Percentiles rank a stretch among this genome's conserved stretches.
phyloP scores from a whole-genome alignment of 1,140 invertebrate genomes.

The Drosophila subpulchrella region DNA sequence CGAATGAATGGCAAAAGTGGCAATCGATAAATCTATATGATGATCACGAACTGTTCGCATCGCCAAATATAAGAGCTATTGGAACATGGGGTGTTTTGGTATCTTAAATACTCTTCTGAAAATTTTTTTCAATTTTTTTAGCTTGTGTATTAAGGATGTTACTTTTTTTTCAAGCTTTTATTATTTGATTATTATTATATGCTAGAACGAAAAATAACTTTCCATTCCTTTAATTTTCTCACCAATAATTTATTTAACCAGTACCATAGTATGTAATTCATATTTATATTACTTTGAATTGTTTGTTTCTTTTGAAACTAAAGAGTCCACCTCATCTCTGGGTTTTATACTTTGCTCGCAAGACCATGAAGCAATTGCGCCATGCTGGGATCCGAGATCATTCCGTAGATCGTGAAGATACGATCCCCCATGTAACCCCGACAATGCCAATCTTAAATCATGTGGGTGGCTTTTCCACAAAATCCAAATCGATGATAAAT shows the following conservation, averaged over 20 bases:
- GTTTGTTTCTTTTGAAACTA: too few relatives aligned
- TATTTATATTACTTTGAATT: too few relatives aligned
- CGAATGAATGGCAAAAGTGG: conserved; percentile 32
- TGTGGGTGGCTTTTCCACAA: conserved; percentile 49
- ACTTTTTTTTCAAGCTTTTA: too few relatives aligned
- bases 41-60: conserved; percentile 37
- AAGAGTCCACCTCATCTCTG: too few relatives aligned
- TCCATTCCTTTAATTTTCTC: too few relatives aligned
- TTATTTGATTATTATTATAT: too few relatives aligned
- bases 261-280: too few relatives aligned
- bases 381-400: conserved; percentile 37
- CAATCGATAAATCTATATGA: conserved; percentile 45
- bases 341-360: background rate
- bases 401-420: conserved; percentile 28
- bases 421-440: conserved; percentile 1
- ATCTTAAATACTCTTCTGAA: background rate
- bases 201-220: background rate
- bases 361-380: conserved; percentile 24
- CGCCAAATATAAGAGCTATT: conserved; percentile 12
- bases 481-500: conserved; percentile 61
- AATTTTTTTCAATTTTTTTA: background rate
- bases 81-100: background rate
- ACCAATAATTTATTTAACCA: too few relatives aligned
- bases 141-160: background rate
- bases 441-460: conserved; percentile 44